Evolutionary conservation across 1,140 invertebrate species (phyloP).

Genomic region (Drosophila nikananu): DNA sequence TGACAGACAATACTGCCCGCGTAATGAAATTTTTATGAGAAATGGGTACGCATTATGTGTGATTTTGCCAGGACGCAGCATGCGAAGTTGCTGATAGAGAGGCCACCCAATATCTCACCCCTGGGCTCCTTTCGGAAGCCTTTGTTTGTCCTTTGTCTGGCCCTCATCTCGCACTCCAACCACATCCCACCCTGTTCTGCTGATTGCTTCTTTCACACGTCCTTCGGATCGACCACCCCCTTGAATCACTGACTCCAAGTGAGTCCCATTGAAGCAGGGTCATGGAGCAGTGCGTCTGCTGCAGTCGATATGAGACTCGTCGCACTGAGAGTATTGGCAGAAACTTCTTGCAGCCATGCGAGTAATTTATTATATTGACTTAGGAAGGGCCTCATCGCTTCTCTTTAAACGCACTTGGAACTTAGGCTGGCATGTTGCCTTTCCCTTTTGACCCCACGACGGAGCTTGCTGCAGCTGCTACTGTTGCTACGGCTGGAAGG

Average conservation of each 20-base stretch:
- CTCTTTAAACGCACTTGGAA: constrained; percentile 48
- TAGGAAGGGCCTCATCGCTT: constrained; percentile 12
- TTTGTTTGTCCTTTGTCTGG: constrained; percentile 65
- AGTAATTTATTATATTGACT: constrained; percentile 78
- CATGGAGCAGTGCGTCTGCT: neutral
- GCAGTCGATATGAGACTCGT: constrained; percentile 5
- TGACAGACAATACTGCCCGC: constrained; percentile 20
- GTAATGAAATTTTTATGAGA: constrained; percentile 75
- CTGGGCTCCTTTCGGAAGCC: constrained; percentile 21
- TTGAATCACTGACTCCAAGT: neutral
- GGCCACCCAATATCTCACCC: neutral
- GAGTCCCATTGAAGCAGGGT: constrained; percentile 2
- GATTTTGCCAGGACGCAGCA: constrained; percentile 46
- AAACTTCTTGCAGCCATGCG: constrained; percentile 49
- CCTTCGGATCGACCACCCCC: constrained; percentile 12
- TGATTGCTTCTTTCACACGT: constrained; percentile 65
- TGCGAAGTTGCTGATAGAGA: constrained; percentile 49
- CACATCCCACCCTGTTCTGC: constrained; percentile 12
- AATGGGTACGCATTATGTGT: constrained; percentile 57
- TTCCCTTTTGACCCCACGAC: constrained; percentile 26
- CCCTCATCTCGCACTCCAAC: constrained; percentile 13
- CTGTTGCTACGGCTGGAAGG: neutral
- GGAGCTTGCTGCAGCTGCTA: neutral
- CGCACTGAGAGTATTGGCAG: constrained; percentile 38
- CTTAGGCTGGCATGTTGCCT: constrained; percentile 63